Evolutionary conservation across 2,113 vertebrate genomes (phyloP).

Genomic region (Sylvia atricapilla): DNA sequence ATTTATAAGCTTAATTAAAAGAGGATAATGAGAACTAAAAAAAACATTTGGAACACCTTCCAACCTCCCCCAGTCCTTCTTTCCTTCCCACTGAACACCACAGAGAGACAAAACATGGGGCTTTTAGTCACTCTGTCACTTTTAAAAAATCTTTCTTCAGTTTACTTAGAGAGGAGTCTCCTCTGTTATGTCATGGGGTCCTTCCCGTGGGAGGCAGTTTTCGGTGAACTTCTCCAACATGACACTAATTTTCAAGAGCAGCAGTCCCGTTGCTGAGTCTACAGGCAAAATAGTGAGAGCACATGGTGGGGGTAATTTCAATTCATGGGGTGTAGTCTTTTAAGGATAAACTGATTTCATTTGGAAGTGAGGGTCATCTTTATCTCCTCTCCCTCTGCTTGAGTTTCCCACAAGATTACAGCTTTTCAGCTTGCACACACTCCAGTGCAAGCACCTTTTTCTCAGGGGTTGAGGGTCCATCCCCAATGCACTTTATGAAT

Average conservation of each 20-base stretch:
- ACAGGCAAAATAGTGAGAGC: fast-evolving
- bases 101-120: background rate
- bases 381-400: background rate
- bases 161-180: background rate
- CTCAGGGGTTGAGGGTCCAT: fast-evolving
- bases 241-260: background rate
- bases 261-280: background rate
- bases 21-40: background rate
- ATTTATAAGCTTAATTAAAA: background rate
- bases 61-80: background rate
- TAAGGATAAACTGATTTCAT: background rate
- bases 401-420: too few species aligned
- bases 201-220: fast-evolving
- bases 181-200: background rate
- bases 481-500: background rate
- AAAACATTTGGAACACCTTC: background rate
- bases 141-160: background rate
- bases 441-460: background rate
- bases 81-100: background rate
- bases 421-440: background rate
- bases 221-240: background rate
- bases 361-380: background rate
- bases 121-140: background rate
- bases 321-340: background rate
- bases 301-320: background rate